These are phyloP conservation scores for Phasia obesa DNA, from an alignment of 2,888 invertebrate species.

Conservation along the genomic window DNA sequence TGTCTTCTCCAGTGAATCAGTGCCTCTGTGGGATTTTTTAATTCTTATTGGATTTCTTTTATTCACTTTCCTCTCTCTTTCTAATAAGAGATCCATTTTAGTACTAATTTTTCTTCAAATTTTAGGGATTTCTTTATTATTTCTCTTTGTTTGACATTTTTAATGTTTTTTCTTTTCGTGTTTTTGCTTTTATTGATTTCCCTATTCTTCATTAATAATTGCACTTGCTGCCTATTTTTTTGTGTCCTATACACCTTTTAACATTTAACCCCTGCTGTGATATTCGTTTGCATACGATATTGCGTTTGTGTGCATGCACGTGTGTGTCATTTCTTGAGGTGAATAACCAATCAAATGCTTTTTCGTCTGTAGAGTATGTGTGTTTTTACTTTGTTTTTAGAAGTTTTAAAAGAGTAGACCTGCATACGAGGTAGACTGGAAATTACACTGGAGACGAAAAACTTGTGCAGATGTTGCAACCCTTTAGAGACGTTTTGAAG, in stretches of 20 bases:
- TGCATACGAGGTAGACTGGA: neutral
- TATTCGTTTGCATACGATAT: neutral
- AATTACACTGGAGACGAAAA: too few relatives aligned
- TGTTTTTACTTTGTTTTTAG: neutral
- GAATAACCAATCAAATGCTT: slow-evolving; percentile 58
- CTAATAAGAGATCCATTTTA: slow-evolving; percentile 10
- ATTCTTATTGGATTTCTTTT: slow-evolving; percentile 1
- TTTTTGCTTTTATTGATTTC: slow-evolving; percentile 53
- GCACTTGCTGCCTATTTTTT: slow-evolving; percentile 53
- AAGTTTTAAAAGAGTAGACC: neutral
- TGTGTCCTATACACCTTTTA: slow-evolving; percentile 46
- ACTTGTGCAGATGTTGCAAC: too few relatives aligned
- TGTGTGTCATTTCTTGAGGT: slow-evolving; percentile 52
- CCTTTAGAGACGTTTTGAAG: too few relatives aligned
- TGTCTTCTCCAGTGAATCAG: slow-evolving; percentile 30
- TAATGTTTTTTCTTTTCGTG: slow-evolving; percentile 5
- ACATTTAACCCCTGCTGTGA: slow-evolving; percentile 67
- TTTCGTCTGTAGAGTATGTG: neutral
- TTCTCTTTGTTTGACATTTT: slow-evolving; percentile 30
- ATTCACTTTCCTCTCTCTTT: neutral
- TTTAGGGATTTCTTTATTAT: slow-evolving; percentile 23
- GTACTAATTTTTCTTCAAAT: neutral
- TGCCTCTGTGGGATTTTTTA: neutral
- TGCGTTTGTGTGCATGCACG: neutral
- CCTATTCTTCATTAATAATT: slow-evolving; percentile 42